These are phyloP conservation scores for Hydrophis major DNA, from an alignment of 2,797 vertebrate genomes.

Conservation along the genomic window DNA sequence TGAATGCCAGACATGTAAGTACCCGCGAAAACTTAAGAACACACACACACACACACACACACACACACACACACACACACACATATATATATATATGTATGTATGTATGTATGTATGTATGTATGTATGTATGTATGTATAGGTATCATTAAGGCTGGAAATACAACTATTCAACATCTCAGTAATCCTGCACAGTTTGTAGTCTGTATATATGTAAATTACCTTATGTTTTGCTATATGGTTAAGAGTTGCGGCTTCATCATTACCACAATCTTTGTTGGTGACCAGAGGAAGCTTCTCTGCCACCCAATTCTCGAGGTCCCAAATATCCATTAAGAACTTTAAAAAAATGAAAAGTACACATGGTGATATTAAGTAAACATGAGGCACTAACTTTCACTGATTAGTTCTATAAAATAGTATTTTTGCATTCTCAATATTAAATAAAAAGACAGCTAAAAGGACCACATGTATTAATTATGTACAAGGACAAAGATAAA, in stretches of 20 bases:
- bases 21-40: too few species aligned
- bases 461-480: neutral
- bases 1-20: too few species aligned
- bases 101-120: too few species aligned
- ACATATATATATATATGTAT: too few species aligned
- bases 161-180: too few species aligned
- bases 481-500: neutral
- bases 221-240: slow-evolving; percentile 86
- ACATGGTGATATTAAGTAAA: slow-evolving; percentile 1
- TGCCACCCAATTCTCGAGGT: slow-evolving; percentile 79
- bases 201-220: slow-evolving; percentile 8
- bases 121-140: too few species aligned
- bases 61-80: too few species aligned
- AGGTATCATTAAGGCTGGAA: too few species aligned
- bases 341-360: slow-evolving; percentile 54
- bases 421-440: neutral
- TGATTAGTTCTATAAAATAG: neutral
- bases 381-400: neutral
- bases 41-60: too few species aligned
- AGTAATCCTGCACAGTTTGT: neutral
- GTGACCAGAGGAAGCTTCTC: slow-evolving; percentile 75
- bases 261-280: slow-evolving; percentile 79
- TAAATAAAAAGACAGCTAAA: neutral
- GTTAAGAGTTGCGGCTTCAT: slow-evolving; percentile 73
- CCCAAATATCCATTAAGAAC: slow-evolving; percentile 82